Evolutionary conservation across 2,113 vertebrate genomes (phyloP).

Genomic region (Ia io): DNA sequence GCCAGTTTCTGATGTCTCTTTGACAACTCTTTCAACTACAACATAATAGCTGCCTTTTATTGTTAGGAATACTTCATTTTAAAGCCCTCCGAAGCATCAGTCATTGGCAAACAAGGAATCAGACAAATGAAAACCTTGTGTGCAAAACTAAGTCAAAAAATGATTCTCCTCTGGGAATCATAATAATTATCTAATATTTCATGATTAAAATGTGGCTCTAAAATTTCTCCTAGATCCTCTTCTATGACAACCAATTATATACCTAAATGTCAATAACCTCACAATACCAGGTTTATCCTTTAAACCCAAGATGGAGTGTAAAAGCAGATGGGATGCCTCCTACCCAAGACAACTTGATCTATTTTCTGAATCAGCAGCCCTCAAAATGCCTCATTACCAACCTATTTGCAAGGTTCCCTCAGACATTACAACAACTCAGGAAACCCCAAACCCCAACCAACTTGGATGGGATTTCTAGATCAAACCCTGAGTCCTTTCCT

Average conservation of each 20-base stretch:
- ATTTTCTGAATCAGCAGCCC: background rate
- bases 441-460: slow-evolving; percentile 44
- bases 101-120: background rate
- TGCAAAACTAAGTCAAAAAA: background rate
- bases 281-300: background rate
- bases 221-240: background rate
- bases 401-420: background rate
- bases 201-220: background rate
- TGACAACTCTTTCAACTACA: background rate
- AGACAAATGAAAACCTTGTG: background rate
- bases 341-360: background rate
- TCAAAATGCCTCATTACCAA: slow-evolving; percentile 11
- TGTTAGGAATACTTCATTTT: background rate
- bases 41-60: background rate
- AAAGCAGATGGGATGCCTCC: background rate
- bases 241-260: background rate
- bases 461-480: slow-evolving; percentile 1
- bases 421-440: slow-evolving; percentile 18
- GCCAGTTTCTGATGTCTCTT: background rate
- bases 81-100: background rate
- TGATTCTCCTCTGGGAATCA: background rate
- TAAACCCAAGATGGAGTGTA: background rate
- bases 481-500: background rate
- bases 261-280: background rate
- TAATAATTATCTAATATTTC: background rate